Evolutionary conservation across 2,113 vertebrate genomes (phyloP).

Genomic region (Gulo gulo): DNA sequence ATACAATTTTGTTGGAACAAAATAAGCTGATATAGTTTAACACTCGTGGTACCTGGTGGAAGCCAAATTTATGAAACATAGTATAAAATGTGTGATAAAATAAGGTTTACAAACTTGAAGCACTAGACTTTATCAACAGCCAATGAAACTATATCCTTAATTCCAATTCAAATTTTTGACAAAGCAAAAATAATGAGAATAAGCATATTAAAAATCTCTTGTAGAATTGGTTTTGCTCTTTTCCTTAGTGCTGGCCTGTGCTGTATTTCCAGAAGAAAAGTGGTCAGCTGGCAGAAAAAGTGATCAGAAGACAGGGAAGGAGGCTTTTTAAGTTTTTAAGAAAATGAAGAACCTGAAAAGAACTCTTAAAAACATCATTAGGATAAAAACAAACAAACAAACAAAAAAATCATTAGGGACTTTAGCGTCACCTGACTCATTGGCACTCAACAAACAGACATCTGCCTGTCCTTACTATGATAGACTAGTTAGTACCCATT

Average conservation of each 20-base stretch:
- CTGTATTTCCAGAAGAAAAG: constrained; percentile 26
- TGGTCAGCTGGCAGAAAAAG: not conserved
- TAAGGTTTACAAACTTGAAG: not conserved
- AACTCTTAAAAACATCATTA: constrained; percentile 16
- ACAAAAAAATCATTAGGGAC: not conserved
- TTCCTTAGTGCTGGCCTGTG: not conserved
- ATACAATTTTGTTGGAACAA: constrained; percentile 27
- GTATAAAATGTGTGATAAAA: not conserved
- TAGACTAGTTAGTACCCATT: not conserved
- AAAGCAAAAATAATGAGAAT: not conserved
- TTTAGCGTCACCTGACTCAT: not conserved
- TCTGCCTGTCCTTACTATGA: not conserved
- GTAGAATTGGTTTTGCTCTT: not conserved
- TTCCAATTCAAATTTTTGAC: constrained; percentile 34
- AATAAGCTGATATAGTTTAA: not conserved
- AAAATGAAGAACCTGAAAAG: constrained; percentile 4
- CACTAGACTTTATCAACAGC: not conserved
- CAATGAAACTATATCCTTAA: not conserved
- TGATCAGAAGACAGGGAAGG: not conserved
- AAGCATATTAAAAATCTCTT: not conserved
- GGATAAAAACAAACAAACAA: no score
- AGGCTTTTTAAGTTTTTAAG: not conserved
- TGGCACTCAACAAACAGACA: not conserved
- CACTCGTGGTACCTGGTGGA: not conserved
- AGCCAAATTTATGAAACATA: not conserved